Percentiles rank a stretch among this genome's conserved stretches.
Evolutionary conservation across 1,140 invertebrate species (phyloP).

Genomic region (Tetramorium simillimum): DNA sequence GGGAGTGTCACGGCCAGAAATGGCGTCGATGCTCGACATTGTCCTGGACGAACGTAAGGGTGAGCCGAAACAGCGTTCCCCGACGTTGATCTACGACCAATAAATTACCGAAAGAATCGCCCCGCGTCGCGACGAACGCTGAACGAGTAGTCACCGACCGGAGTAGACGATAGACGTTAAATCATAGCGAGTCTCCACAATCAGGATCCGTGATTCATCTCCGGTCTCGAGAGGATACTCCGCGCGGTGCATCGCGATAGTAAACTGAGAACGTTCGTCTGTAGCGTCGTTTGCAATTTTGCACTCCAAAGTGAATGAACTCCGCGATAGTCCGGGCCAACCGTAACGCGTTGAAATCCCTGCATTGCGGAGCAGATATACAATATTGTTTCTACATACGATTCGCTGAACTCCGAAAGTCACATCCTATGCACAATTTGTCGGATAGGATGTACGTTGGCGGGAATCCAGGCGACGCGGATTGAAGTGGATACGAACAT

Average conservation of each 20-base stretch:
- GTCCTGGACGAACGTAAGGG: conserved; percentile 49
- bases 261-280: neutral
- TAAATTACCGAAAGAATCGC: conserved; percentile 72
- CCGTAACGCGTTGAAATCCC: conserved; percentile 35
- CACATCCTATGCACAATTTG: conserved; percentile 54
- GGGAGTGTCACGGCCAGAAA: conserved; percentile 70
- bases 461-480: conserved; percentile 46
- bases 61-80: conserved; percentile 47
- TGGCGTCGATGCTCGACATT: conserved; percentile 70
- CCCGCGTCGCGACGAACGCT: conserved; percentile 21
- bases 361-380: conserved; percentile 49
- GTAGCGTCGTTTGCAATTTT: conserved; percentile 26
- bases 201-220: neutral
- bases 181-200: conserved; percentile 9
- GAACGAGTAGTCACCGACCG: neutral
- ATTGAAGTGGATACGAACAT: conserved; percentile 48
- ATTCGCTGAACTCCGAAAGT: conserved; percentile 24
- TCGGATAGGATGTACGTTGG: conserved; percentile 45
- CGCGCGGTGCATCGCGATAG: neutral
- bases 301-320: conserved; percentile 34
- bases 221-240: neutral
- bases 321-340: neutral
- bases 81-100: conserved; percentile 68
- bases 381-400: conserved; percentile 52
- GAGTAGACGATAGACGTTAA: conserved; percentile 28